phyloP scores from a whole-genome alignment of 1,140 invertebrate species.

The Anoplolepis gracilipes region DNA sequence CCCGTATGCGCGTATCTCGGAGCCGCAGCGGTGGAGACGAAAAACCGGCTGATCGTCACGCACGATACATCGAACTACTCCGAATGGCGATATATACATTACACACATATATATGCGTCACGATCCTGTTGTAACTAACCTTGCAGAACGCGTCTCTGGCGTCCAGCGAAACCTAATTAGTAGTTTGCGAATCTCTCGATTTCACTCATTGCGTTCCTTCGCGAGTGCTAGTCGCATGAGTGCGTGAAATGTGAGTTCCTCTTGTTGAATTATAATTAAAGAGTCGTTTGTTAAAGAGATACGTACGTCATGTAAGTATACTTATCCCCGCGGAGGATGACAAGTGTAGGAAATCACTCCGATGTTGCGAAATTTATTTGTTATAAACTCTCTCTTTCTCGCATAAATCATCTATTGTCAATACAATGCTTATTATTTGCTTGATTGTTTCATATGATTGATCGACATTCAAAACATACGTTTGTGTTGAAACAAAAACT shows the following conservation, averaged over 20 bases:
- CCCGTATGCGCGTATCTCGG: background rate
- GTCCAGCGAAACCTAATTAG: background rate
- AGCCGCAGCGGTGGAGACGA: background rate
- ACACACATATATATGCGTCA: background rate
- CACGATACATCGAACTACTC: background rate
- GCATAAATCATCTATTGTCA: background rate
- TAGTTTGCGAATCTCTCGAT: background rate
- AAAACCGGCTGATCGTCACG: slow-evolving; percentile 16
- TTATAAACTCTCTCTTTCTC: background rate
- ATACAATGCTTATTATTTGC: background rate
- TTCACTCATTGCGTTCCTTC: background rate
- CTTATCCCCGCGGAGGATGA: background rate
- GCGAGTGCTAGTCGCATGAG: background rate
- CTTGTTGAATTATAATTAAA: slow-evolving; percentile 13
- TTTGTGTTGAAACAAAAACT: background rate
- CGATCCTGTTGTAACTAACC: slow-evolving; percentile 1
- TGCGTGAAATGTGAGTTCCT: slow-evolving; percentile 17
- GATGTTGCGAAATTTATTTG: background rate
- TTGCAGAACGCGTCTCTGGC: background rate
- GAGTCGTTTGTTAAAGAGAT: slow-evolving; percentile 1
- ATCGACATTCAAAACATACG: background rate
- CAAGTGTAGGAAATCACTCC: background rate
- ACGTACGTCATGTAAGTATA: slow-evolving; percentile 44
- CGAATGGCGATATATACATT: background rate
- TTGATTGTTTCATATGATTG: background rate